Percentiles rank a stretch among this genome's conserved stretches.
phyloP scores from a whole-genome alignment of 2,888 invertebrate genomes.

The Caenorhabditis sp. region DNA sequence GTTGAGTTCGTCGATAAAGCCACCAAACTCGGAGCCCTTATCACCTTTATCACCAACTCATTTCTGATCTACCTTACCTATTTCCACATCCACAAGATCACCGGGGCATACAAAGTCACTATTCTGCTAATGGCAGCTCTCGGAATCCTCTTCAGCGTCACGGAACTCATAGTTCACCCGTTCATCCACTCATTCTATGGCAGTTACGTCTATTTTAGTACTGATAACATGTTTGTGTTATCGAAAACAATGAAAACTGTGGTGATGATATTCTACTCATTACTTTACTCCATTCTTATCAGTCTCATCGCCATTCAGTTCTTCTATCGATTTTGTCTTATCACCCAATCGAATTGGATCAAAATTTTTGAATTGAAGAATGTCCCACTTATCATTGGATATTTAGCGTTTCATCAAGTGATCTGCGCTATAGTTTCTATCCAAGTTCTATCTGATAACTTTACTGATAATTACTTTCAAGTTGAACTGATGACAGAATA shows the following conservation, averaged over 20 bases:
- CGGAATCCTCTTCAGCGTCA: neutral
- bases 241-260: neutral
- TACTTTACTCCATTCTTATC: neutral
- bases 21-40: neutral
- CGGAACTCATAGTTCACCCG: neutral
- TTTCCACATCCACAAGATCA: neutral
- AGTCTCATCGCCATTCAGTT: neutral
- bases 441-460: too few relatives aligned
- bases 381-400: too few relatives aligned
- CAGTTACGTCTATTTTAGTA: neutral
- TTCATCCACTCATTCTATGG: neutral
- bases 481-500: too few relatives aligned
- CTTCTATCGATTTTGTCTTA: neutral
- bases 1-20: neutral
- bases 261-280: neutral
- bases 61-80: neutral
- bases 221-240: neutral
- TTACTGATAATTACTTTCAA: too few relatives aligned
- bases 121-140: neutral
- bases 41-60: neutral
- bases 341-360: neutral
- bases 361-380: neutral
- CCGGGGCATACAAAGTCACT: neutral
- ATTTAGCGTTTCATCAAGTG: too few relatives aligned
- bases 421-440: too few relatives aligned